Evolutionary conservation across 2,888 invertebrate species (phyloP).

Genomic region (Limnephilus marmoratus): DNA sequence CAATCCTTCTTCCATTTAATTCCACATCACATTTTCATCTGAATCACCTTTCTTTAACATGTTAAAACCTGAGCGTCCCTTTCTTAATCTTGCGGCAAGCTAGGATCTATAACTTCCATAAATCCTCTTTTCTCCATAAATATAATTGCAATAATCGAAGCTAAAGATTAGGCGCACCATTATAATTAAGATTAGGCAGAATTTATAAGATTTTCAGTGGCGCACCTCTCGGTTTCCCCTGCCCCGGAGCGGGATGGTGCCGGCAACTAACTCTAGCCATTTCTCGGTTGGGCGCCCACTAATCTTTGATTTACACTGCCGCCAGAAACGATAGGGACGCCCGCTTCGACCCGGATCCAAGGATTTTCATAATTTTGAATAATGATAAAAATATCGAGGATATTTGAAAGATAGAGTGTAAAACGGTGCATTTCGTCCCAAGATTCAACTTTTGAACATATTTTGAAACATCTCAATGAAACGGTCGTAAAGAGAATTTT

Average conservation of each 20-base stretch:
- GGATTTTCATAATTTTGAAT: neutral
- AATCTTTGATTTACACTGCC: slow-evolving; percentile 55
- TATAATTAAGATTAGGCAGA: slow-evolving; percentile 41
- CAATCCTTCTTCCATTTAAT: too few species aligned
- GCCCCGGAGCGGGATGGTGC: neutral
- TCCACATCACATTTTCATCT: too few species aligned
- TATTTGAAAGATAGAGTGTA: neutral
- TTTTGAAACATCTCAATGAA: neutral
- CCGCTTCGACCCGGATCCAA: neutral
- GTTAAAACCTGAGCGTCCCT: too few species aligned
- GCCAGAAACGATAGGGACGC: slow-evolving; percentile 10
- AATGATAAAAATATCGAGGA: neutral
- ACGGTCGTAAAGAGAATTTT: neutral
- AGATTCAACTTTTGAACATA: neutral
- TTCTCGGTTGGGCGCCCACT: slow-evolving; percentile 51
- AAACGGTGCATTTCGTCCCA: neutral
- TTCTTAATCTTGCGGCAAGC: neutral
- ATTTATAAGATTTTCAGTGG: neutral
- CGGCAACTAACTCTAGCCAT: slow-evolving; percentile 46
- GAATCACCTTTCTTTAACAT: too few species aligned
- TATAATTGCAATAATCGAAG: neutral
- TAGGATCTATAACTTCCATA: neutral
- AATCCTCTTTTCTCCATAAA: neutral
- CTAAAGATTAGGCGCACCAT: slow-evolving; percentile 7
- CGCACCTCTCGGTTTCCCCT: neutral